Percentiles rank a stretch among this genome's conserved stretches.
phyloP scores from a whole-genome alignment of 2,888 invertebrate genomes.

The Gortyna flavago region DNA sequence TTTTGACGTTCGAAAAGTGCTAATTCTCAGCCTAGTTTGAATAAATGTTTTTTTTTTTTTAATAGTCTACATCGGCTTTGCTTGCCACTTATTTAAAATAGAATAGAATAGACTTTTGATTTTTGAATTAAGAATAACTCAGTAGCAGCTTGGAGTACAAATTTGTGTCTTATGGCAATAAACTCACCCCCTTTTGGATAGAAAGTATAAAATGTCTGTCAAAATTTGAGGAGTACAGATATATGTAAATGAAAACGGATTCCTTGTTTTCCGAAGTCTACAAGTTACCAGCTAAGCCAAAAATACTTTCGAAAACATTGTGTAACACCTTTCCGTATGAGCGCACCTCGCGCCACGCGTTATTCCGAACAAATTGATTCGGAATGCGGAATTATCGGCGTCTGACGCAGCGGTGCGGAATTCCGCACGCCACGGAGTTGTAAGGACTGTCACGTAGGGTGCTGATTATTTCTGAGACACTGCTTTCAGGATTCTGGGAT shows the following conservation, averaged over 20 bases:
- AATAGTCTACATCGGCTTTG: no score
- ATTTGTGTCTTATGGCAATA: background rate
- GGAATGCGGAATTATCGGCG: constrained; percentile 58
- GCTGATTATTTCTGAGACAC: constrained; percentile 50
- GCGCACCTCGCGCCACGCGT: constrained; percentile 37
- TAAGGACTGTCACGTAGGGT: constrained; percentile 50
- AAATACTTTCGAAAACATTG: constrained; percentile 19
- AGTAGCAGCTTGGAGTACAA: background rate
- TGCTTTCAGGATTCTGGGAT: constrained; percentile 7
- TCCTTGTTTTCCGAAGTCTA: background rate
- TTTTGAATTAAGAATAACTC: background rate
- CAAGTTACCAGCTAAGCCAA: constrained; percentile 1
- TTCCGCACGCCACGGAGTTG: constrained; percentile 53
- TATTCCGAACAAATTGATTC: constrained; percentile 60
- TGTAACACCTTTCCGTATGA: constrained; percentile 27
- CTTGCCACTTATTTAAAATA: no score
- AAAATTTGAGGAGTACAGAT: background rate
- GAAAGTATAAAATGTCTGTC: no score
- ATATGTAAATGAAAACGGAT: background rate
- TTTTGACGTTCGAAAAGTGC: no score
- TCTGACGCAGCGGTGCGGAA: constrained; percentile 52
- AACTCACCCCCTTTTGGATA: background rate
- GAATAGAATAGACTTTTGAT: no score
- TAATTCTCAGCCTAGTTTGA: no score
- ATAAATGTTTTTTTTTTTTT: no score